Evolutionary conservation across 2,888 invertebrate genomes (phyloP), one percentile per base, ranked within the genome.

Genomic region (Cartodere bifasciata): DNA sequence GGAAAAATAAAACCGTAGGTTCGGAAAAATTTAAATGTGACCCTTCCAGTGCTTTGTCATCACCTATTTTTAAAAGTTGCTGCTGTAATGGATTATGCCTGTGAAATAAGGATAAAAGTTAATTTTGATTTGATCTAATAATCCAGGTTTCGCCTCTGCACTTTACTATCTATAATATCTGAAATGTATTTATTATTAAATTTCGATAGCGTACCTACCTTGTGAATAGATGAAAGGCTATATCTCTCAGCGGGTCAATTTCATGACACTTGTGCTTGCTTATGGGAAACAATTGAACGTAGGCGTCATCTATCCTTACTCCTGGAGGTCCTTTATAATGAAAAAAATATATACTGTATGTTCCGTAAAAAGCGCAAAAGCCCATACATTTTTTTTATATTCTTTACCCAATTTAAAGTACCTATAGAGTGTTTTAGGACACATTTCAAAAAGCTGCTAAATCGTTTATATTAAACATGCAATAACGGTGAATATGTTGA

Each of bases 1-100:
- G 72, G 55, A 75, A 72, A 47, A 67, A 68, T 6, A 75, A 36
- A 1, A 73, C 64, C 0, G 74, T 75, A 1, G 63, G 65, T 32
- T 65, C 63, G 23, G 64, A 56, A 51, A 69, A 68, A 56, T 74
- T 64, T 29, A 74, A 66, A 51, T 67, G 60, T 0, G 75, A 74
- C 2, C 66, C 63, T 46, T 62, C 53, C 17, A 75, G 53, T 1
- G 60, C 53, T 41, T 64, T 63, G 39, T 72, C 72, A 34, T 72
- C 70, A 1, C 58, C 63, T 4, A 68, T 50, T 34, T 41, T 44
- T 37, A 71, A 49, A 29, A 60, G 60, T 34, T 69, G 64, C 36
- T 58, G 57, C n/a, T 55, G 56, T 3, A 63, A 56, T 0, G 72
- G 71, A 53, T 73, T 72, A 48, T 68, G 61, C 39, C 73, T 72